These are phyloP conservation scores for Homarus gammarus DNA, from an alignment of 2,888 invertebrate species.

Conservation along the genomic window DNA sequence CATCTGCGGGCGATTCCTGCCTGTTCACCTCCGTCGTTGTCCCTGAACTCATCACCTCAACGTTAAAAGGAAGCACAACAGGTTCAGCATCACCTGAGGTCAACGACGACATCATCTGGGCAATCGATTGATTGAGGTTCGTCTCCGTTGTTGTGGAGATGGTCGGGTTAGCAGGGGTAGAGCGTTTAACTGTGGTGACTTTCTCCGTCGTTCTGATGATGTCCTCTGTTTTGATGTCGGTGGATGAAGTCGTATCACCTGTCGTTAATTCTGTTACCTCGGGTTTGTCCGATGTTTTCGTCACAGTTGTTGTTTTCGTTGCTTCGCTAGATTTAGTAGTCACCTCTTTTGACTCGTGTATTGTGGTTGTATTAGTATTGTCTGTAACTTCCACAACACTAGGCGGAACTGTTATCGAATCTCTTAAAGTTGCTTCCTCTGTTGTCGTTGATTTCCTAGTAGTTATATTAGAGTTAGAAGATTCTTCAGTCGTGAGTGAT, in stretches of 20 bases:
- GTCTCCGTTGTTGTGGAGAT: slow-evolving; percentile 11
- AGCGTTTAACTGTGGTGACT: slow-evolving; percentile 40
- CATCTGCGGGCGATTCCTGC: slow-evolving; percentile 43
- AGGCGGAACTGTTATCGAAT: no score
- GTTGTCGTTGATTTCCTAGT: no score
- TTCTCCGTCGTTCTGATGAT: slow-evolving; percentile 58
- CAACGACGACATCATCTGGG: slow-evolving; percentile 35
- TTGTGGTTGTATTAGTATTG: neutral
- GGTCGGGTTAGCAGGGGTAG: neutral
- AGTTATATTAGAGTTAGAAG: no score
- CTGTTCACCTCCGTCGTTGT: slow-evolving; percentile 17
- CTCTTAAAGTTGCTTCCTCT: no score
- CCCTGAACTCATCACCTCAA: neutral
- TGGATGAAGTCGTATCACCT: neutral
- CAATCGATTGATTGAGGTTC: slow-evolving; percentile 42
- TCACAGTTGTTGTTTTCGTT: no score
- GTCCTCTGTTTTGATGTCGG: neutral
- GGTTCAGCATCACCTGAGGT: slow-evolving; percentile 9
- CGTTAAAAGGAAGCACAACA: neutral
- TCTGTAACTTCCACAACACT: neutral
- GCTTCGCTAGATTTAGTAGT: neutral
- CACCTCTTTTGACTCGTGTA: neutral
- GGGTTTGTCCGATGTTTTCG: neutral
- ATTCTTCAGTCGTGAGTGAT: no score
- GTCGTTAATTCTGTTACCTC: neutral